phyloP scores from a whole-genome alignment of 2,797 vertebrate genomes.

The Leptoclinus maculatus region DNA sequence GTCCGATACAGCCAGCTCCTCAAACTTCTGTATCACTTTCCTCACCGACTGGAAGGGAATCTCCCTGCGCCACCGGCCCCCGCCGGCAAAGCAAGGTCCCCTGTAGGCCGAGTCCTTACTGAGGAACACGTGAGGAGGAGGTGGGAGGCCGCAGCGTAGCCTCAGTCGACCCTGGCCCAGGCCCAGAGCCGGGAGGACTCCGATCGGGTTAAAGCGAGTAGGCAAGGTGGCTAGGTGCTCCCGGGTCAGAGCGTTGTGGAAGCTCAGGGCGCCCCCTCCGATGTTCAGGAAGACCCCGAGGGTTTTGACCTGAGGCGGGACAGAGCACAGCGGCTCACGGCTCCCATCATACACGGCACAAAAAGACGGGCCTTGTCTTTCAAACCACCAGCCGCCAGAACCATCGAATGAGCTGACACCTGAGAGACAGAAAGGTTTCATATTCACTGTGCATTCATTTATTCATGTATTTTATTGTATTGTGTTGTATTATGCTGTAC shows the following conservation, averaged over 20 bases:
- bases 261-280: slow-evolving; percentile 74
- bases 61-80: slow-evolving; percentile 64
- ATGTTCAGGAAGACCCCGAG: slow-evolving; percentile 81
- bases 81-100: slow-evolving; percentile 22
- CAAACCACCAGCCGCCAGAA: slow-evolving; percentile 73
- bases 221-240: slow-evolving; percentile 77
- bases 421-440: slow-evolving; percentile 42
- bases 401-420: slow-evolving; percentile 73
- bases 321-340: slow-evolving; percentile 61
- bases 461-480: too few relatives aligned
- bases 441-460: not conserved
- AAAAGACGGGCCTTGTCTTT: slow-evolving; percentile 67
- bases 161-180: slow-evolving; percentile 77
- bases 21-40: slow-evolving; percentile 78
- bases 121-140: slow-evolving; percentile 75
- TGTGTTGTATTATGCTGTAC: too few relatives aligned
- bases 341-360: slow-evolving; percentile 69
- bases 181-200: slow-evolving; percentile 71
- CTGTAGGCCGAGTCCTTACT: slow-evolving; percentile 71
- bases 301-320: slow-evolving; percentile 80
- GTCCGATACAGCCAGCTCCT: slow-evolving; percentile 70
- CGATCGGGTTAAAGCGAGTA: slow-evolving; percentile 62
- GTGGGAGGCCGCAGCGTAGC: slow-evolving; percentile 71
- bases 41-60: slow-evolving; percentile 69
- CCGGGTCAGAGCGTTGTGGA: slow-evolving; percentile 79